phyloP scores from a whole-genome alignment of 2,797 vertebrate genomes.

The Pseudomugil gertrudae region DNA sequence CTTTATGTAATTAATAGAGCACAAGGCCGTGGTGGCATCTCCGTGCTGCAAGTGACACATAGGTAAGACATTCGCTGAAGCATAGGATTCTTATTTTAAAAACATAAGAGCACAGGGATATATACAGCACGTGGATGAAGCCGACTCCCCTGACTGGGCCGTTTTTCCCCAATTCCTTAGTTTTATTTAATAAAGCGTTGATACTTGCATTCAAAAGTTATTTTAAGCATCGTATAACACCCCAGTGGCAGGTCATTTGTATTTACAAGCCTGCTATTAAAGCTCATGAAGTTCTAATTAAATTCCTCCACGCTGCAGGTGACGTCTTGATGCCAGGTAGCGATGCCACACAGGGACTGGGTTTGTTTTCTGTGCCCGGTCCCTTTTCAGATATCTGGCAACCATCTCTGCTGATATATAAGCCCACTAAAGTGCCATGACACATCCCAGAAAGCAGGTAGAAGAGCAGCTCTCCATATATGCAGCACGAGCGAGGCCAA shows the following conservation, averaged over 20 bases:
- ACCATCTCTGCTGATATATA: conserved; percentile 11
- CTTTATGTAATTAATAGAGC: conserved; percentile 82
- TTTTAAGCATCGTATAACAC: conserved; percentile 26
- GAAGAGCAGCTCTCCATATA: conserved; percentile 67
- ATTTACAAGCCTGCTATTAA: conserved; percentile 46
- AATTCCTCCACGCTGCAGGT: conserved; percentile 23
- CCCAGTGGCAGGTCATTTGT: conserved; percentile 42
- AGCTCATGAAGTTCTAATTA: conserved; percentile 29
- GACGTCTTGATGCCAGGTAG: conserved; percentile 21
- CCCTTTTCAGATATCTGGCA: too few relatives aligned
- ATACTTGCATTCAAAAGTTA: conserved; percentile 30
- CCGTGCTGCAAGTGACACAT: conserved; percentile 74
- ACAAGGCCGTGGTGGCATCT: conserved; percentile 61
- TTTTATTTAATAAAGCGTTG: conserved; percentile 28
- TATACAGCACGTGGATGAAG: conserved; percentile 53
- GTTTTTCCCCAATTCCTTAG: conserved; percentile 2
- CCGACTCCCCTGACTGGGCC: conserved; percentile 7
- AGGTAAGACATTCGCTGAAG: conserved; percentile 77
- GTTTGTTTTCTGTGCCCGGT: too few relatives aligned
- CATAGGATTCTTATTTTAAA: conserved; percentile 67
- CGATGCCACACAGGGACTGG: not conserved
- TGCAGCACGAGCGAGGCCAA: conserved; percentile 64
- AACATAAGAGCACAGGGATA: conserved; percentile 44
- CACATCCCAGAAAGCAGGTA: conserved; percentile 61
- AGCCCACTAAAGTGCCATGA: conserved; percentile 46